phyloP scores from a whole-genome alignment of 2,888 invertebrate species.

The Papilio gigon region DNA sequence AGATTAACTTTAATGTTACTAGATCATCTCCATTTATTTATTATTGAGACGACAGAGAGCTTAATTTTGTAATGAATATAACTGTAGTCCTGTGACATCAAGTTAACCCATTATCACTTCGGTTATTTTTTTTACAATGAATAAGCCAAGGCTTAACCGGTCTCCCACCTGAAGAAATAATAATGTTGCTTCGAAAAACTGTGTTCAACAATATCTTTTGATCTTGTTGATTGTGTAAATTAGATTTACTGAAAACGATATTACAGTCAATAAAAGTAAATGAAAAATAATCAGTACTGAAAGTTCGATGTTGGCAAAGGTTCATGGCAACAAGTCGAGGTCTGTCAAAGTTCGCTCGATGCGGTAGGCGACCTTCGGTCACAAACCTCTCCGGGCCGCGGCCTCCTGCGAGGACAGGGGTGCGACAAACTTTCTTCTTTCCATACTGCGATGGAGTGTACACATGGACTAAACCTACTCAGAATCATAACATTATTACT shows the following conservation, averaged over 20 bases:
- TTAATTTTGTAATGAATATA: no score
- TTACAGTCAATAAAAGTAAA: slow-evolving; percentile 1
- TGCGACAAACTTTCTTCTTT: slow-evolving; percentile 63
- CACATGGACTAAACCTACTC: neutral
- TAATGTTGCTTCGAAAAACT: no score
- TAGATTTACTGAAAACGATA: neutral
- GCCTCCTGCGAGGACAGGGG: slow-evolving; percentile 57
- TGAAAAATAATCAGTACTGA: neutral
- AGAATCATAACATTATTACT: no score
- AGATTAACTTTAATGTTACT: no score
- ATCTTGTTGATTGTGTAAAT: neutral
- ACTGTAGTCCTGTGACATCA: no score
- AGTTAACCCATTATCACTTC: no score
- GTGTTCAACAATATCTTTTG: no score
- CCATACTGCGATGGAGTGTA: slow-evolving; percentile 41
- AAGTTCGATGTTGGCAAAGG: neutral
- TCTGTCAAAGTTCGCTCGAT: slow-evolving; percentile 27
- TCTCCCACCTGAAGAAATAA: no score
- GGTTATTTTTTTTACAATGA: no score
- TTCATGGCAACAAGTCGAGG: neutral
- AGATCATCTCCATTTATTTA: no score
- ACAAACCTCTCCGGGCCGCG: slow-evolving; percentile 49
- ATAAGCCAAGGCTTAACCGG: no score
- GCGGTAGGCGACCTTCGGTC: slow-evolving; percentile 43
- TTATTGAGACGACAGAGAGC: no score